Evolutionary conservation across 2,888 invertebrate genomes (phyloP).

Genomic region (Acrobasis consociella): DNA sequence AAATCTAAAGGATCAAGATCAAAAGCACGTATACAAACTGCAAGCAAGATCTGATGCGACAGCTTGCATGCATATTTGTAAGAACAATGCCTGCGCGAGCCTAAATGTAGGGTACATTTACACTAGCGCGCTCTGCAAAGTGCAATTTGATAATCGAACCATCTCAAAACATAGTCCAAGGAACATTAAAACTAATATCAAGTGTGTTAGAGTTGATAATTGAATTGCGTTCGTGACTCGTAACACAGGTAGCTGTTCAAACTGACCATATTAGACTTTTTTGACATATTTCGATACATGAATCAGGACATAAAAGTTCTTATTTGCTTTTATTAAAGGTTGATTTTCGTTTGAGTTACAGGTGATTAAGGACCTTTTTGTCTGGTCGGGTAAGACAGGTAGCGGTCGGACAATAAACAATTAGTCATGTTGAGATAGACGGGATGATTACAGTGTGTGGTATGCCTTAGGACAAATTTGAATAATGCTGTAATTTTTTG

Average conservation of each 20-base stretch:
- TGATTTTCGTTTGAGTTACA: slow-evolving; percentile 35
- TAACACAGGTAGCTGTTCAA: slow-evolving; percentile 47
- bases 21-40: slow-evolving; percentile 29
- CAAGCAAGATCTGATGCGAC: slow-evolving; percentile 52
- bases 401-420: slow-evolving; percentile 76
- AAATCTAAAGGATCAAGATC: slow-evolving; percentile 36
- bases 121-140: slow-evolving; percentile 41
- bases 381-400: slow-evolving; percentile 63
- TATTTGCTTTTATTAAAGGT: slow-evolving; percentile 32
- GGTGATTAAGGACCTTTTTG: slow-evolving; percentile 41
- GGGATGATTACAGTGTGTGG: slow-evolving; percentile 64
- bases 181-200: slow-evolving; percentile 27
- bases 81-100: slow-evolving; percentile 56
- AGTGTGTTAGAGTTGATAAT: slow-evolving; percentile 26
- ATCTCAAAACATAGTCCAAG: slow-evolving; percentile 32
- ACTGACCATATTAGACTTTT: slow-evolving; percentile 27
- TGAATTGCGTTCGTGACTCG: slow-evolving; percentile 27
- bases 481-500: slow-evolving; percentile 39
- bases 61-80: slow-evolving; percentile 49
- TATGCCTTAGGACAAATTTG: slow-evolving; percentile 63
- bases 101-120: slow-evolving; percentile 48
- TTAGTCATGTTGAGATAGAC: slow-evolving; percentile 75
- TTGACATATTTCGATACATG: slow-evolving; percentile 28
- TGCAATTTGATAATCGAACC: slow-evolving; percentile 44
- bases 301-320: slow-evolving; percentile 32